Percentiles rank a stretch among this genome's conserved stretches.
These are phyloP conservation scores for Diplosoma virens DNA, from an alignment of 23 tunicate species.

Conservation along the genomic window DNA sequence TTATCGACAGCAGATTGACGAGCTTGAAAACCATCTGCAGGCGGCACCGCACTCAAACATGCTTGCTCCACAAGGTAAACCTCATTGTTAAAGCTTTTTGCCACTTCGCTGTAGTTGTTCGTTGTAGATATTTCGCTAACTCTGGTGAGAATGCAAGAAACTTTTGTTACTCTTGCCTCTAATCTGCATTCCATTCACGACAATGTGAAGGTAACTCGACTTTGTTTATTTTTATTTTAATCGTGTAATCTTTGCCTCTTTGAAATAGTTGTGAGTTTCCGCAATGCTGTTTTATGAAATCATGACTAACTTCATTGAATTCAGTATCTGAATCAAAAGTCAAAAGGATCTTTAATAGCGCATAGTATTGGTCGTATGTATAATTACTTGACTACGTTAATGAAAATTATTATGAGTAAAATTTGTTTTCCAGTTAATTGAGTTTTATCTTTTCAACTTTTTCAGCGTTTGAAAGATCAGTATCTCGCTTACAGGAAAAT, in stretches of 20 bases:
- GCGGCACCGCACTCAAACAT: conserved; percentile 28
- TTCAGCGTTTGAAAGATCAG: conserved; percentile 77
- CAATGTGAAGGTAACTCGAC: conserved; percentile 52
- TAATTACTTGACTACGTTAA: too few species aligned
- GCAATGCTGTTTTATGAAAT: too few species aligned
- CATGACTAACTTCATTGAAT: too few species aligned
- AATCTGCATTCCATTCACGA: conserved; percentile 83
- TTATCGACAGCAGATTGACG: conserved; percentile 78
- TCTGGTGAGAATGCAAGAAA: conserved; percentile 82
- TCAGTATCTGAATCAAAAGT: too few species aligned
- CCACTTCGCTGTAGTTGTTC: not conserved
- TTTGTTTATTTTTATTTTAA: too few species aligned
- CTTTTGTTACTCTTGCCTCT: conserved; percentile 82
- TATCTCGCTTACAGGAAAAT: conserved; percentile 71
- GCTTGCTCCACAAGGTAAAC: conserved; percentile 74
- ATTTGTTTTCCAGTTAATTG: not conserved
- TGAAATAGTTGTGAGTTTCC: too few species aligned
- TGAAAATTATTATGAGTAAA: too few species aligned
- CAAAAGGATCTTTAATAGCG: too few species aligned
- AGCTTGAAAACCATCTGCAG: conserved; percentile 80
- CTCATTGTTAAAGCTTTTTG: not conserved
- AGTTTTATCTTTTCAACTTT: not conserved
- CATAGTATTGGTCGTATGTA: too few species aligned
- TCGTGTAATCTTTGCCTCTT: too few species aligned
- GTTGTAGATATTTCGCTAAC: conserved; percentile 79